Percentiles rank a stretch among this genome's conserved stretches.
phyloP scores from a whole-genome alignment of 2,797 vertebrate genomes.

The Octomys mimax region DNA sequence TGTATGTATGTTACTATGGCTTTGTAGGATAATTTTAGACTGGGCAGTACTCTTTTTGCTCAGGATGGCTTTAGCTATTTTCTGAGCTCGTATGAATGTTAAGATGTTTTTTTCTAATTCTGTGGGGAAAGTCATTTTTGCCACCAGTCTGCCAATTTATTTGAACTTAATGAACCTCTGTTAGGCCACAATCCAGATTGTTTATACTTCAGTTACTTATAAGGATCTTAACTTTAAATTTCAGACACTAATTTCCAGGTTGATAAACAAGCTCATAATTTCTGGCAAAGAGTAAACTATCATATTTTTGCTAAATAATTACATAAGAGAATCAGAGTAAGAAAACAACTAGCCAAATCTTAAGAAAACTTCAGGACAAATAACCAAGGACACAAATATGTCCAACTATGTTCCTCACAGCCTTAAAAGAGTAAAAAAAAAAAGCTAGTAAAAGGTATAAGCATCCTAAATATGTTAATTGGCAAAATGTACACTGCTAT shows the following conservation, averaged over 20 bases:
- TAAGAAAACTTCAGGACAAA: constrained; percentile 48
- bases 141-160: neutral
- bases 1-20: neutral
- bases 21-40: neutral
- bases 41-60: neutral
- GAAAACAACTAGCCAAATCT: neutral
- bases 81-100: neutral
- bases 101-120: neutral
- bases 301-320: constrained; percentile 4
- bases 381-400: neutral
- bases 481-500: neutral
- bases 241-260: neutral
- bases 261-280: neutral
- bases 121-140: neutral
- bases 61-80: neutral
- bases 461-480: neutral
- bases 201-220: constrained; percentile 11
- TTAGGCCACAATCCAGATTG: constrained; percentile 17
- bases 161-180: constrained; percentile 12
- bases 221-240: constrained; percentile 27
- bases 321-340: neutral
- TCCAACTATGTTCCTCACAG: neutral
- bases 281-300: neutral
- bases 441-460: neutral
- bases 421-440: constrained; percentile 26